Conservation (phyloP, 2,888 invertebrate species). For the Boloria euphrosyne region DNA sequence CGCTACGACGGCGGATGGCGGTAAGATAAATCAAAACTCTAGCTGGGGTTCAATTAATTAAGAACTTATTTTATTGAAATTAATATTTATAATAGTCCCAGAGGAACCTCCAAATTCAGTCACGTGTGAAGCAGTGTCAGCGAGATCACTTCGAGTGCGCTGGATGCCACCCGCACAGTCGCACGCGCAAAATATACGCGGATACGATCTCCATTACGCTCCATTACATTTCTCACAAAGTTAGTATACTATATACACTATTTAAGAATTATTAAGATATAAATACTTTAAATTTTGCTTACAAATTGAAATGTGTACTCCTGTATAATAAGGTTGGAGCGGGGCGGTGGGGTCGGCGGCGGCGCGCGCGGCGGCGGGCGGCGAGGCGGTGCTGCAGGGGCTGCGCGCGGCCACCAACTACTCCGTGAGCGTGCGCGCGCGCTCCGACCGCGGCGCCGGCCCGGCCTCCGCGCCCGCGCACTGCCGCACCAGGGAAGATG, state of each 20-base stretch:
- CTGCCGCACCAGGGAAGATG: conserved; percentile 90
- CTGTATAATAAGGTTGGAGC: conserved; percentile 42
- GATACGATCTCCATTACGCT: conserved; percentile 91
- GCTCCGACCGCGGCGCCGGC: conserved; percentile 89
- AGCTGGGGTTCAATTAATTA: neutral
- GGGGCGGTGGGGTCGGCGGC: conserved; percentile 41
- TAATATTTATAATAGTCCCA: conserved; percentile 78
- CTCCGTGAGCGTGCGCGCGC: conserved; percentile 90
- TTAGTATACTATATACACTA: conserved; percentile 41
- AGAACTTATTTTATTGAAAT: neutral
- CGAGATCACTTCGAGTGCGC: conserved; percentile 88
- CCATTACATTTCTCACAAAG: conserved; percentile 61
- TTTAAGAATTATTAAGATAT: neutral
- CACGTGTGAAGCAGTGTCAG: conserved; percentile 85
- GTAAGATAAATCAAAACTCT: conserved; percentile 55
- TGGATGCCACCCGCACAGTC: conserved; percentile 82
- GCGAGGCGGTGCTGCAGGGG: conserved; percentile 84
- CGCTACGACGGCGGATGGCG: conserved; percentile 90
- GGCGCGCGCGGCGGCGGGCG: conserved; percentile 45
- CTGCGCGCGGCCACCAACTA: conserved; percentile 91
- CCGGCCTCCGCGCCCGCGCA: conserved; percentile 86
- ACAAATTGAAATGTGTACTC: neutral
- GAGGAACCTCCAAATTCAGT: conserved; percentile 87
- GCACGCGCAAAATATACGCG: conserved; percentile 85
- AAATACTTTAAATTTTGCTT: too few species aligned